Evolutionary conservation across 1,140 invertebrate genomes (phyloP).

Genomic region (Zaprionus taronus): DNA sequence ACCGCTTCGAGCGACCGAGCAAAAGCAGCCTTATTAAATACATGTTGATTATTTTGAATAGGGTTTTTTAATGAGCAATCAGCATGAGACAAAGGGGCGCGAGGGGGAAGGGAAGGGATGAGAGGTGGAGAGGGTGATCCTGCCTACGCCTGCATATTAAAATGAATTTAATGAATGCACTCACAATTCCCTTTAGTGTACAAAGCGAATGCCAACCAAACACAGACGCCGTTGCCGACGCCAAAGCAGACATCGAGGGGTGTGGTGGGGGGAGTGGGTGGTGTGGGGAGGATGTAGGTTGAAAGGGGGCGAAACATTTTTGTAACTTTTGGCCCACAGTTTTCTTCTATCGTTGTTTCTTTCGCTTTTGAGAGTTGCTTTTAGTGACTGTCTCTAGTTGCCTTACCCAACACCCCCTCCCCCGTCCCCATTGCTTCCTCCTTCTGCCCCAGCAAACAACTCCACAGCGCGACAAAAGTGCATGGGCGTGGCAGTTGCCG

Average conservation of each 20-base stretch:
- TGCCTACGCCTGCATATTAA: conserved; percentile 3
- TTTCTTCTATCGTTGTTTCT: conserved; percentile 4
- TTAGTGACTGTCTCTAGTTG: conserved; percentile 4
- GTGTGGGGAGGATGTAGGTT: not conserved
- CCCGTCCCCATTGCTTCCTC: rapidly evolving
- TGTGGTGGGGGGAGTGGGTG: not conserved
- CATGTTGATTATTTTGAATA: conserved; percentile 1
- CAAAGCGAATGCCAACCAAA: conserved; percentile 5
- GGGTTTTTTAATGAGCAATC: conserved; percentile 3
- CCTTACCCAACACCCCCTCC: not conserved
- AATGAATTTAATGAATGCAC: conserved; percentile 3
- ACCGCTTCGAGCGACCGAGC: not conserved
- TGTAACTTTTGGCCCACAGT: conserved; percentile 5
- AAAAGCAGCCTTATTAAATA: conserved; percentile 1
- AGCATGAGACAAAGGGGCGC: not conserved
- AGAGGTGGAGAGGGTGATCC: not conserved
- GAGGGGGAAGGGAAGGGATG: not conserved
- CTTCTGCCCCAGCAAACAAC: not conserved
- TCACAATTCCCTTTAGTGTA: not conserved
- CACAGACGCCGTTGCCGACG: not conserved
- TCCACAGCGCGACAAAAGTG: not conserved
- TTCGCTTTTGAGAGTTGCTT: not conserved
- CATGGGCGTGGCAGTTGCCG: not conserved
- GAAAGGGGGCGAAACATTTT: not conserved
- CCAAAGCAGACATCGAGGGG: no score